phyloP scores from a whole-genome alignment of 2,888 invertebrate species.

The Eudasyphora cyanicolor region DNA sequence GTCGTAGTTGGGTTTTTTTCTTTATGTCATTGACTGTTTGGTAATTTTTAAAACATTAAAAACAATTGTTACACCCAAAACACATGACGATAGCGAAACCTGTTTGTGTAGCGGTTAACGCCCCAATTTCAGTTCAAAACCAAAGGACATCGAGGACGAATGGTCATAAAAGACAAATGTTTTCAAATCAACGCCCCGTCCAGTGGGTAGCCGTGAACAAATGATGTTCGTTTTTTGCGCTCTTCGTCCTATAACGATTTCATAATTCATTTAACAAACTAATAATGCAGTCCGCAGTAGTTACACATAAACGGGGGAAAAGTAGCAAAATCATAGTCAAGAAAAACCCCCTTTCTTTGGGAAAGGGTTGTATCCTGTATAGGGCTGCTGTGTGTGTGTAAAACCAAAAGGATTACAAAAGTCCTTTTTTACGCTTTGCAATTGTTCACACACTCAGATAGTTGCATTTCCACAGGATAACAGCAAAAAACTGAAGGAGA shows the following conservation, averaged over 20 bases:
- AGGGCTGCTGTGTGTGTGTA: slow-evolving; percentile 44
- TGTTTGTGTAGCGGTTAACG: slow-evolving; percentile 64
- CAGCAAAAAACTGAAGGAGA: slow-evolving; percentile 38
- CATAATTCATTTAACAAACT: slow-evolving; percentile 68
- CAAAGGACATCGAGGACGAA: too few species aligned
- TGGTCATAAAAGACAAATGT: slow-evolving; percentile 65
- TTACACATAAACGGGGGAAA: background rate
- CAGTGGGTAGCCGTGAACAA: slow-evolving; percentile 53
- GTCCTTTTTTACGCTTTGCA: slow-evolving; percentile 57
- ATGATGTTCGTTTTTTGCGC: slow-evolving; percentile 33
- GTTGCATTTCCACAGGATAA: background rate
- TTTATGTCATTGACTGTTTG: background rate
- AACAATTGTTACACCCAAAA: slow-evolving; percentile 55
- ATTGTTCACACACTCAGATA: slow-evolving; percentile 28
- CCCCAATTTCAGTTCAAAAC: slow-evolving; percentile 55
- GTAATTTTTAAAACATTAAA: slow-evolving; percentile 57
- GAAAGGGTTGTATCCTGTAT: slow-evolving; percentile 52
- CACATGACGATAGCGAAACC: slow-evolving; percentile 51
- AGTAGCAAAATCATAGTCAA: background rate
- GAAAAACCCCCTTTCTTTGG: background rate
- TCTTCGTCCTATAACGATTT: slow-evolving; percentile 60
- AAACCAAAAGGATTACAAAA: slow-evolving; percentile 64
- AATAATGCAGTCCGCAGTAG: slow-evolving; percentile 45
- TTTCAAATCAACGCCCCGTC: slow-evolving; percentile 64
- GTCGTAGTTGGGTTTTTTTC: background rate